Conservation (phyloP, 2,113 vertebrate genomes). For the Ophthalmotilapia sp. region DNA sequence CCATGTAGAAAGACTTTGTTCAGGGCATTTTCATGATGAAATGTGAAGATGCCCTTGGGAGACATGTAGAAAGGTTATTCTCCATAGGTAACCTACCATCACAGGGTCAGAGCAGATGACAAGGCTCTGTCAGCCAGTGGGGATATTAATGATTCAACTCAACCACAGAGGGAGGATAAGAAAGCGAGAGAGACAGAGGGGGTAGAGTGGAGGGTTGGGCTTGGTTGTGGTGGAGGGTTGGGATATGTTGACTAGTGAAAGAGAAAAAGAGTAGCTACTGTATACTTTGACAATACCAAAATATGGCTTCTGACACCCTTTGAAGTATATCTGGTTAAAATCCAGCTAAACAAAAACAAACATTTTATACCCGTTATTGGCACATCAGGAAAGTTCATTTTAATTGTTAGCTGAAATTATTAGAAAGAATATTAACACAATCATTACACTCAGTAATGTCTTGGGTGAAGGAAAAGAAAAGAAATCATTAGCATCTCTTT, state of each 20-base stretch:
- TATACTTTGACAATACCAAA: background rate
- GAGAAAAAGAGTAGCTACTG: background rate
- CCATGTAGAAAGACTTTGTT: conserved; percentile 43
- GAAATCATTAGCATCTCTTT: background rate
- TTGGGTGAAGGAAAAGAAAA: background rate
- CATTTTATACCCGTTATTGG: background rate
- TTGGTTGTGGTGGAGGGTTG: background rate
- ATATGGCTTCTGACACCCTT: background rate
- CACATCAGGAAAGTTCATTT: background rate
- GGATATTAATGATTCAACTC: conserved; percentile 64
- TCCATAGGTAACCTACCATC: conserved; percentile 60
- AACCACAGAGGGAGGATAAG: conserved; percentile 25
- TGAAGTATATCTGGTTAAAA: background rate
- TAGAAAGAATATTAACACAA: background rate
- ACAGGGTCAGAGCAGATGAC: conserved; percentile 59
- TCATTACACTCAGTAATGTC: background rate
- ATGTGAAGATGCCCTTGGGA: conserved; percentile 68
- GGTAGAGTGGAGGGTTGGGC: background rate
- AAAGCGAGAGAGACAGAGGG: background rate
- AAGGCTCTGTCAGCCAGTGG: conserved; percentile 60
- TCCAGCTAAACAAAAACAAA: background rate
- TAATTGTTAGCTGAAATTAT: background rate
- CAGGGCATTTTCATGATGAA: conserved; percentile 50
- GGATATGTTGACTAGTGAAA: background rate
- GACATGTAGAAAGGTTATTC: conserved; percentile 44